Evolutionary conservation across 2,113 vertebrate species (phyloP), one percentile per base, ranked within the genome.

Genomic region (Gasterosteus aculeatus): DNA sequence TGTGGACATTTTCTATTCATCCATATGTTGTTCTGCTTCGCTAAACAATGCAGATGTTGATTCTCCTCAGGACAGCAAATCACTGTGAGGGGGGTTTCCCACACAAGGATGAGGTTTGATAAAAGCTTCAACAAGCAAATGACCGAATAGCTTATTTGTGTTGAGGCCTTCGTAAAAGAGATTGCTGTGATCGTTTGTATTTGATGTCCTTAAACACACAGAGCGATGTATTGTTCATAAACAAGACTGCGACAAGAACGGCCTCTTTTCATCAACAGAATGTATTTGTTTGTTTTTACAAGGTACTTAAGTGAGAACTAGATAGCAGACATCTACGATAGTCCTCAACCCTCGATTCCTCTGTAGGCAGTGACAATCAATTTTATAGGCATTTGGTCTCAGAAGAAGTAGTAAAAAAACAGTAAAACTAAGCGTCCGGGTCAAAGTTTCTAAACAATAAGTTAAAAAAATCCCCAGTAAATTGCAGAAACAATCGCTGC

Each of bases 361-460:
- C 62, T 59, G 63, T 11, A 79, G 76, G 58, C 76, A 84, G 72
- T 81, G 72, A 83, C 62, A 80, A 75, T 85, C 42, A 83, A 82
- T 89, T 84, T 88, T 49, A 91, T 80, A 86, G 75, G 85, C 85
- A 89, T 93, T 93, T 92, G 84, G 88, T 93, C 83, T 88, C 69
- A 16, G 54, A 70, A 54, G 66, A 63, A 67, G 67, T 72, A 84
- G 67, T 84, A 87, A 77, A 85, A 85, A 78, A 81, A 74, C 73
- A 77, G 41, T 85, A 82, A 89, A 91, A 87, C 75, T 46, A 42
- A 66, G 76, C 26, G 12, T 59, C 46, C 56, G 59, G 59, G 22
- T 74, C 56, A 90, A 74, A 62, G 64, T 65, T 35, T 29, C 46
- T 64, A 74, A 67, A 80, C 60, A 19, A 38, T 63, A 84, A 22